Evolutionary conservation across 2,797 vertebrate genomes (phyloP).

Genomic region (Chelidonichthys spinosus): DNA sequence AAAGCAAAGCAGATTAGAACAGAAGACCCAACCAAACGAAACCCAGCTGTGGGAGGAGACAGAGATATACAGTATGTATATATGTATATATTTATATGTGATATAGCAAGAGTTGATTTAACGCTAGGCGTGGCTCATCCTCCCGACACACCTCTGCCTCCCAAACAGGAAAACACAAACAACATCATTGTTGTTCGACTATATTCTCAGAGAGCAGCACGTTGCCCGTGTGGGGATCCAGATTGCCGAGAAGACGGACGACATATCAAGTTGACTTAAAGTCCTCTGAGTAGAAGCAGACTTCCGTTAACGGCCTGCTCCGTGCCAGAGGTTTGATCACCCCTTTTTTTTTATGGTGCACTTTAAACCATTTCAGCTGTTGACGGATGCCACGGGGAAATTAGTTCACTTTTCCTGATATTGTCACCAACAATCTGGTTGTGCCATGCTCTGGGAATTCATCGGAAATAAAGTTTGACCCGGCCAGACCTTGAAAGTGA

Average conservation of each 20-base stretch:
- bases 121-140: neutral
- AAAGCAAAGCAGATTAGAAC: too few relatives aligned
- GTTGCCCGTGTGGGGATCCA: neutral
- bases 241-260: neutral
- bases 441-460: constrained; percentile 23
- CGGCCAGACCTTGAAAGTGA: neutral
- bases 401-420: constrained; percentile 23
- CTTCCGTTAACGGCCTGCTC: neutral
- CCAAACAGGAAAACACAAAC: too few relatives aligned
- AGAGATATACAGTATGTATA: too few relatives aligned
- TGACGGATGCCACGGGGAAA: neutral
- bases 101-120: too few relatives aligned
- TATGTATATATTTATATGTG: too few relatives aligned
- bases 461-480: constrained; percentile 10
- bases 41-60: too few relatives aligned
- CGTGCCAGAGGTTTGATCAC: neutral
- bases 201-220: too few relatives aligned
- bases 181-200: too few relatives aligned
- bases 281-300: neutral
- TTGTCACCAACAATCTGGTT: constrained; percentile 17
- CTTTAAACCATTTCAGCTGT: neutral
- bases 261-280: neutral
- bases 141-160: neutral
- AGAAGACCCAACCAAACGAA: too few relatives aligned
- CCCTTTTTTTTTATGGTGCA: neutral